Percentiles rank a stretch among this genome's conserved stretches.
These are phyloP conservation scores for Sycophila sp. DNA, from an alignment of 1,140 invertebrate species.

Conservation along the genomic window DNA sequence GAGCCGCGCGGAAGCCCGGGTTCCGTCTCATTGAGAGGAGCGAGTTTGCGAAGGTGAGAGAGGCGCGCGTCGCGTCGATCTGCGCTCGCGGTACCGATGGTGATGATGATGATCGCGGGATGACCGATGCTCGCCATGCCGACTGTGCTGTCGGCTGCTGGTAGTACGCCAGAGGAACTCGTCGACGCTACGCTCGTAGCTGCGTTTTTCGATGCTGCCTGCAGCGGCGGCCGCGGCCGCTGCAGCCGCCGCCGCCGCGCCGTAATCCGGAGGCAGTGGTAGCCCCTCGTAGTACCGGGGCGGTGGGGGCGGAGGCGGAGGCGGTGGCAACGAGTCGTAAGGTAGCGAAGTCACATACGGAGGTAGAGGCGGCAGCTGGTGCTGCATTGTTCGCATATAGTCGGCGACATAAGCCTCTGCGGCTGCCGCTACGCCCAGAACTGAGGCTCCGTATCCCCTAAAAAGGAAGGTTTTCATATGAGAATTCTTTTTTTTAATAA, in stretches of 20 bases:
- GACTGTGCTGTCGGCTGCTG: constrained; percentile 40
- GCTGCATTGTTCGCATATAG: constrained; percentile 84
- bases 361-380: constrained; percentile 79
- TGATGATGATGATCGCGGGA: constrained; percentile 63
- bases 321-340: constrained; percentile 78
- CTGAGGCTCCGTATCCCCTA: constrained; percentile 58
- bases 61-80: constrained; percentile 52
- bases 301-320: constrained; percentile 75
- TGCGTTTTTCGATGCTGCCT: constrained; percentile 76
- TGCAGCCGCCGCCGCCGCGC: constrained; percentile 65
- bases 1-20: no score
- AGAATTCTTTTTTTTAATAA: no score
- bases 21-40: no score
- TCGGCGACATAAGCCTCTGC: constrained; percentile 81
- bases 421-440: constrained; percentile 70
- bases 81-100: constrained; percentile 63
- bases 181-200: constrained; percentile 90
- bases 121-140: constrained; percentile 58
- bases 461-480: constrained; percentile 8
- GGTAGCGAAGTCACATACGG: constrained; percentile 74
- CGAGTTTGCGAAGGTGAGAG: no score
- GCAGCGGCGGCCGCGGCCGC: constrained; percentile 70
- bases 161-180: constrained; percentile 87
- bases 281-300: constrained; percentile 83
- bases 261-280: constrained; percentile 72